Evolutionary conservation across 2,797 vertebrate species (phyloP).

Genomic region (Catamblyrhynchus diadema): DNA sequence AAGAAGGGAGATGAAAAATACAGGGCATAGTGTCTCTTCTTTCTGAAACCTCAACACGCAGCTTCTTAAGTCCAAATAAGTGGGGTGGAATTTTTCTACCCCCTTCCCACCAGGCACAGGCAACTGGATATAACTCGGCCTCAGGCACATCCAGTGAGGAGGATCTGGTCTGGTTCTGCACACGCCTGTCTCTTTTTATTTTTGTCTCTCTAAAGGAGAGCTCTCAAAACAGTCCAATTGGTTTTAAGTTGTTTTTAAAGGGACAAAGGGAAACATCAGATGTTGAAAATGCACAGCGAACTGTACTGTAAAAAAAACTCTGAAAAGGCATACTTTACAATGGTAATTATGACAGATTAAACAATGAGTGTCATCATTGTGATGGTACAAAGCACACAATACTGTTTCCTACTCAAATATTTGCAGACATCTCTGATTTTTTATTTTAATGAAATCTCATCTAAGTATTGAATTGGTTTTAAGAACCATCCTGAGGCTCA

Average conservation of each 20-base stretch:
- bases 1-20: neutral
- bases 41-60: neutral
- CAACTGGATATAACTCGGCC: neutral
- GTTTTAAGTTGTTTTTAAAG: constrained; percentile 10
- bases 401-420: constrained; percentile 56
- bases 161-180: neutral
- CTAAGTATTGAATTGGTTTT: constrained; percentile 38
- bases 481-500: constrained; percentile 13
- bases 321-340: constrained; percentile 22
- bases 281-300: neutral
- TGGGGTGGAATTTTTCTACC: neutral
- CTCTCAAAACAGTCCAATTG: neutral
- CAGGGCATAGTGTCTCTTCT: neutral
- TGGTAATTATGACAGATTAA: constrained; percentile 43
- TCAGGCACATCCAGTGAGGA: neutral
- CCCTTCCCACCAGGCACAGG: neutral
- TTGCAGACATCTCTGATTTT: constrained; percentile 36
- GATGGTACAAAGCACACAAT: constrained; percentile 15
- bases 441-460: constrained; percentile 49
- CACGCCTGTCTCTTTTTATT: neutral
- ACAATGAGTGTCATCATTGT: constrained; percentile 1
- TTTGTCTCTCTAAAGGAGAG: neutral
- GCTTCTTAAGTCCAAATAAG: neutral
- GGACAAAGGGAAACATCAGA: neutral
- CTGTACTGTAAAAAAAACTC: neutral